These are phyloP conservation scores for Dynastes grantii DNA, from an alignment of 2,888 invertebrate species.

Conservation along the genomic window DNA sequence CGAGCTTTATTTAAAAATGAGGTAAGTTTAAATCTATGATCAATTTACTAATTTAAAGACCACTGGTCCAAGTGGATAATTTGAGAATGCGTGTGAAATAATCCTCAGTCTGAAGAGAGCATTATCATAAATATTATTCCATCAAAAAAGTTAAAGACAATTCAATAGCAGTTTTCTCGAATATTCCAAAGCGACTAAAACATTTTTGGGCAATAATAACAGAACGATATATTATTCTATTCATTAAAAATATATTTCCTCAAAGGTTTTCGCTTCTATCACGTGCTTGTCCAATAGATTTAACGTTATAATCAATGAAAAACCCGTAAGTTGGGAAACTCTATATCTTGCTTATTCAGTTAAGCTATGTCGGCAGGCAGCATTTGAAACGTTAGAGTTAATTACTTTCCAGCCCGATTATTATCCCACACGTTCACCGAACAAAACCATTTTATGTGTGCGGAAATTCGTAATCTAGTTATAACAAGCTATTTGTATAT, in stretches of 20 bases:
- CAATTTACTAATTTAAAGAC: too few relatives aligned
- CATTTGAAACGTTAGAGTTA: slow-evolving; percentile 14
- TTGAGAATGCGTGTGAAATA: too few relatives aligned
- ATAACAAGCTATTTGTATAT: background rate
- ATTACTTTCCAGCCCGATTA: slow-evolving; percentile 6
- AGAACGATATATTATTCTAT: too few relatives aligned
- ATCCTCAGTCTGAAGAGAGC: too few relatives aligned
- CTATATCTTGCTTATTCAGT: slow-evolving; percentile 21
- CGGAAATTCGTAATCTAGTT: slow-evolving; percentile 11
- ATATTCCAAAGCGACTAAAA: too few relatives aligned
- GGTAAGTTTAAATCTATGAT: too few relatives aligned
- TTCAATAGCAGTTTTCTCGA: too few relatives aligned
- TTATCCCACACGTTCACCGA: background rate
- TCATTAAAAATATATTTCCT: background rate
- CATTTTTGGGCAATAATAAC: too few relatives aligned
- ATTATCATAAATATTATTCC: too few relatives aligned
- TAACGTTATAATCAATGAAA: slow-evolving; percentile 2
- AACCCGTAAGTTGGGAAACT: background rate
- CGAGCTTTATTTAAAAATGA: too few relatives aligned
- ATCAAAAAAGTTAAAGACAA: too few relatives aligned
- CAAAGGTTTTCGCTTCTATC: background rate
- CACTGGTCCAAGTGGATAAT: too few relatives aligned
- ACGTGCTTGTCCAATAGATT: background rate
- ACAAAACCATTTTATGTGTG: slow-evolving; percentile 1
- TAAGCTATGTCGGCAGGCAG: background rate